phyloP scores from a whole-genome alignment of 2,113 vertebrate species.

The Laticauda colubrina region DNA sequence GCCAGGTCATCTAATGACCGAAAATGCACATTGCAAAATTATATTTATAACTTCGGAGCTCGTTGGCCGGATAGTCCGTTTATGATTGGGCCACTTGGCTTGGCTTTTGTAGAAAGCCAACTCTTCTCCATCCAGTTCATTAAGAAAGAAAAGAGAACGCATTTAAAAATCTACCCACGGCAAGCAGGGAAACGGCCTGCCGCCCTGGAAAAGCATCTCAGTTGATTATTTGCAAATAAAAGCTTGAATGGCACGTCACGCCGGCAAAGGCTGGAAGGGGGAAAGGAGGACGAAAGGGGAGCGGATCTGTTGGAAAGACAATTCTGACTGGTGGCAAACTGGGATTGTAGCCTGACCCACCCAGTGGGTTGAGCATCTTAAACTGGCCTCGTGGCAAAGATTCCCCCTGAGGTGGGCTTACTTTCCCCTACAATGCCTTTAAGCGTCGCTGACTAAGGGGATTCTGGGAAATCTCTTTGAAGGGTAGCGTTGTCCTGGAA shows the following conservation, averaged over 20 bases:
- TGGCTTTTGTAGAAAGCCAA: not conserved
- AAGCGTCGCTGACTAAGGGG: not conserved
- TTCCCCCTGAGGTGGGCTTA: not conserved
- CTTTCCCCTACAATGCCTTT: not conserved
- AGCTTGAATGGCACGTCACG: not conserved
- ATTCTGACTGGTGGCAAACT: slow-evolving; percentile 3
- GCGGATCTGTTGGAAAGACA: slow-evolving; percentile 4
- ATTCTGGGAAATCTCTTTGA: not conserved
- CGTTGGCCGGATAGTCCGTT: not conserved
- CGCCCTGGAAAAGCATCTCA: not conserved
- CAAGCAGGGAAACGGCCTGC: not conserved
- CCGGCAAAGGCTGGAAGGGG: not conserved
- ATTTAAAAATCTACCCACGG: not conserved
- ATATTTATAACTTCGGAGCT: not conserved
- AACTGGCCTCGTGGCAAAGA: not conserved
- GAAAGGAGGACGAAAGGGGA: not conserved
- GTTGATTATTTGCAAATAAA: slow-evolving; percentile 13
- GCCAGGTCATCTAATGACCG: not conserved
- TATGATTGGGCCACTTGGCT: not conserved
- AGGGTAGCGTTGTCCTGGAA: not conserved
- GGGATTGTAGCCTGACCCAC: slow-evolving; percentile 1
- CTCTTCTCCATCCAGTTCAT: not conserved
- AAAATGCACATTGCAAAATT: not conserved
- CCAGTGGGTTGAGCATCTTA: not conserved
- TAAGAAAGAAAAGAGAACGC: not conserved